A percentile compares a stretch with the other conserved stretches of the same genome.
phyloP scores from a whole-genome alignment of 2,113 vertebrate species.

The Charadrius vociferus region DNA sequence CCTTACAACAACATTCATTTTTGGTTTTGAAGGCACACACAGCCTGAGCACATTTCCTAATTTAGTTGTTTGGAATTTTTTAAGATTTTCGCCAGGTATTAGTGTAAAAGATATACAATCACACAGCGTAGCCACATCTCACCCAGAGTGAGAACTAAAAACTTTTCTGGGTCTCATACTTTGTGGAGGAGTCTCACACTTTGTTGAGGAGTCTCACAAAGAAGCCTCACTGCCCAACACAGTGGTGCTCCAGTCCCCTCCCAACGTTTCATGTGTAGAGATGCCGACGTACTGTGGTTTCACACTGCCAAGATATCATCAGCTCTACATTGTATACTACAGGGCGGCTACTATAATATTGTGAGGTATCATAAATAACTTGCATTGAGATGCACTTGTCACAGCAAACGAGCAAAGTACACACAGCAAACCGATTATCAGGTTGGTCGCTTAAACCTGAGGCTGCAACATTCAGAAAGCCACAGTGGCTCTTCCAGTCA shows the following conservation, averaged over 20 bases:
- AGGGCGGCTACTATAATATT: neutral
- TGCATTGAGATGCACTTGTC: neutral
- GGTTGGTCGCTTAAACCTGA: neutral
- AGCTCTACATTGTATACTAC: neutral
- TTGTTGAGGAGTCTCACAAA: neutral
- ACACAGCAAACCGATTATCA: neutral
- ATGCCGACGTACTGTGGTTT: neutral
- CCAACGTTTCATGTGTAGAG: neutral
- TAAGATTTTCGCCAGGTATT: neutral
- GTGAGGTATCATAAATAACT: neutral
- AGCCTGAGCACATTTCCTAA: neutral
- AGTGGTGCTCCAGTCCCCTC: neutral
- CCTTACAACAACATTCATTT: neutral
- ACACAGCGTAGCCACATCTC: neutral
- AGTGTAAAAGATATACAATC: neutral
- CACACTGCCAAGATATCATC: neutral
- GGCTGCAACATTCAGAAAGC: neutral
- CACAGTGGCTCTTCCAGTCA: neutral
- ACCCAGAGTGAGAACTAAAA: neutral
- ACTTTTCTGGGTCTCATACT: neutral
- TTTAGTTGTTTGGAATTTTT: neutral
- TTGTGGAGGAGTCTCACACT: neutral
- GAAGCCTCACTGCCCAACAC: neutral
- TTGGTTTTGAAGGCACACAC: neutral
- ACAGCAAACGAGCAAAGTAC: neutral